phyloP scores from a whole-genome alignment of 2,888 invertebrate species.

The Helleia helle region DNA sequence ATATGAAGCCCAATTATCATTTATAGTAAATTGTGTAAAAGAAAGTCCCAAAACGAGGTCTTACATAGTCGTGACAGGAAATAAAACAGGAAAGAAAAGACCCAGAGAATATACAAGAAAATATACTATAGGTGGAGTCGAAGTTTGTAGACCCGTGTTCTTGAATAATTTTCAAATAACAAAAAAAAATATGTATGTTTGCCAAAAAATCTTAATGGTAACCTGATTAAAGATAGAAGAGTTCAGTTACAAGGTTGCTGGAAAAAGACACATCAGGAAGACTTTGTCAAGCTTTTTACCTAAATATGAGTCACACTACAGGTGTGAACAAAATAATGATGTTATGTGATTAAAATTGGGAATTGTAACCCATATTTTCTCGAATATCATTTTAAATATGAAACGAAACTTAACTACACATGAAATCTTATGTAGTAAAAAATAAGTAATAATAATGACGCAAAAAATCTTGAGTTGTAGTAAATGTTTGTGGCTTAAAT shows the following conservation, averaged over 20 bases:
- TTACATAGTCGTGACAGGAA: background rate
- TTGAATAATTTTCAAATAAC: conserved; percentile 7
- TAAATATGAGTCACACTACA: background rate
- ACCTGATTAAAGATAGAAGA: conserved; percentile 1
- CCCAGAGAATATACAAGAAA: conserved; percentile 1
- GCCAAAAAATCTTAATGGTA: background rate
- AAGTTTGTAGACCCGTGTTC: conserved; percentile 1
- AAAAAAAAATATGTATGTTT: conserved; percentile 1
- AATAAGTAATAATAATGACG: too few species aligned
- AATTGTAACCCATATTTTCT: conserved; percentile 10
- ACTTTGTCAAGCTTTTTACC: background rate
- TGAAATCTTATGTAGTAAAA: too few species aligned
- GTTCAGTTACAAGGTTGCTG: conserved; percentile 2
- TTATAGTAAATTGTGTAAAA: conserved; percentile 4
- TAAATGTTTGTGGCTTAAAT: too few species aligned
- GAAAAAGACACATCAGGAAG: conserved; percentile 3
- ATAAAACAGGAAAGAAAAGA: background rate
- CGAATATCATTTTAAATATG: too few species aligned
- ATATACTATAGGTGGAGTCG: background rate
- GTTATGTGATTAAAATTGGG: background rate
- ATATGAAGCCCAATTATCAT: conserved; percentile 8
- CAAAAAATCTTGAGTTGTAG: too few species aligned
- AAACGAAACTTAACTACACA: too few species aligned
- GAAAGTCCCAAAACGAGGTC: conserved; percentile 3
- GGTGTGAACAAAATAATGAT: background rate